Percentiles rank a stretch among this genome's conserved stretches.
These are phyloP conservation scores for Synchiropus splendidus DNA, from an alignment of 2,113 vertebrate genomes.

Conservation along the genomic window DNA sequence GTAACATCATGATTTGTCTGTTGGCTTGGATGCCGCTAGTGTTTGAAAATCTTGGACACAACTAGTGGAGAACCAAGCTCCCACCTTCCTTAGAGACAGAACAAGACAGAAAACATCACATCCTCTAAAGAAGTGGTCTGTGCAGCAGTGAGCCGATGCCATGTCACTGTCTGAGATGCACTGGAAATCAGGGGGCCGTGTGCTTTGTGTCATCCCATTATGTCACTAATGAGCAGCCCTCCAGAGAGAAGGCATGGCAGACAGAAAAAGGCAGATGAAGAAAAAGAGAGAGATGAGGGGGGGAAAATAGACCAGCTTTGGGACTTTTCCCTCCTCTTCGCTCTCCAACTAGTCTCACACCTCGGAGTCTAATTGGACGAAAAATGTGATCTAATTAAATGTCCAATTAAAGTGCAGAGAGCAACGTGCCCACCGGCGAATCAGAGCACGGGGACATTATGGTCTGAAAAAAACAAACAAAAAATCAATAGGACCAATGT, in stretches of 20 bases:
- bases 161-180: constrained; percentile 21
- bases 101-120: too few relatives aligned
- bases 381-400: constrained; percentile 80
- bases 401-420: constrained; percentile 74
- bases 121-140: constrained; percentile 5
- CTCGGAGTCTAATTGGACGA: constrained; percentile 72
- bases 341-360: constrained; percentile 39
- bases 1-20: too few relatives aligned
- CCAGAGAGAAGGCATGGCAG: constrained; percentile 26
- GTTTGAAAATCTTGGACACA: too few relatives aligned
- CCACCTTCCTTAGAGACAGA: too few relatives aligned
- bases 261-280: constrained; percentile 37
- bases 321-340: constrained; percentile 50
- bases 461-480: constrained; percentile 72
- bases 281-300: constrained; percentile 24
- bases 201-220: constrained; percentile 56
- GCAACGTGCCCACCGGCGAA: constrained; percentile 68
- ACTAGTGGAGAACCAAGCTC: too few relatives aligned
- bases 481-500: constrained; percentile 66
- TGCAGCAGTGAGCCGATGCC: constrained; percentile 10
- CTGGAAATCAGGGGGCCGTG: constrained; percentile 30
- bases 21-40: too few relatives aligned
- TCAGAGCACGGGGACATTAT: constrained; percentile 69
- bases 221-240: constrained; percentile 57
- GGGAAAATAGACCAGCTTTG: constrained; percentile 38